Evolutionary conservation across 2,888 invertebrate species (phyloP).

Genomic region (Melieria crassipennis): DNA sequence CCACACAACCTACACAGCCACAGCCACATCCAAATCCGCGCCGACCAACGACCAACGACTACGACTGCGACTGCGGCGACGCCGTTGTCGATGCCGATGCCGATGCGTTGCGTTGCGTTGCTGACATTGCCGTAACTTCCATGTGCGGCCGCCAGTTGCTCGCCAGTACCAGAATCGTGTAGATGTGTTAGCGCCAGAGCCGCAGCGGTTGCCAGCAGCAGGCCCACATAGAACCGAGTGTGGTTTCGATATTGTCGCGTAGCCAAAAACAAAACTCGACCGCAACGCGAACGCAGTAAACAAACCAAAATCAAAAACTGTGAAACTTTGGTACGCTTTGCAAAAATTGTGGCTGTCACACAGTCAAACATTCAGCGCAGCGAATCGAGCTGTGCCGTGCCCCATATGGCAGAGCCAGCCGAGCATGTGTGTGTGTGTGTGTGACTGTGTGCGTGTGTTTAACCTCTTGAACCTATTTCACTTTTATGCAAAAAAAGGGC

Average conservation of each 20-base stretch:
- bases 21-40: no score
- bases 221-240: no score
- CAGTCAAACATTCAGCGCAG: not conserved
- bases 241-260: not conserved
- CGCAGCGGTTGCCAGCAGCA: no score
- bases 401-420: slow-evolving; percentile 3
- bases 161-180: slow-evolving; percentile 36
- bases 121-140: not conserved
- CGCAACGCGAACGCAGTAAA: not conserved
- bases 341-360: not conserved
- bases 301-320: slow-evolving; percentile 6
- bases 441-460: slow-evolving; percentile 9
- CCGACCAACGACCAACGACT: no score
- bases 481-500: not conserved
- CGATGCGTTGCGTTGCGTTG: no score
- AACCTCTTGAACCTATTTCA: slow-evolving; percentile 8
- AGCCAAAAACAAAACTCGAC: not conserved
- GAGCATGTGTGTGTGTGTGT: slow-evolving; percentile 2
- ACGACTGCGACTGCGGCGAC: no score
- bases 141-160: slow-evolving; percentile 32
- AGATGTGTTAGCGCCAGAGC: slow-evolving; percentile 21
- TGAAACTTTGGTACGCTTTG: not conserved
- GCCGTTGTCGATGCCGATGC: no score
- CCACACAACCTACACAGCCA: no score
- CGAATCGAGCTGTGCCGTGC: slow-evolving; percentile 1